These are phyloP conservation scores for Campaea margaritaria DNA, from an alignment of 2,888 invertebrate genomes.

Conservation along the genomic window DNA sequence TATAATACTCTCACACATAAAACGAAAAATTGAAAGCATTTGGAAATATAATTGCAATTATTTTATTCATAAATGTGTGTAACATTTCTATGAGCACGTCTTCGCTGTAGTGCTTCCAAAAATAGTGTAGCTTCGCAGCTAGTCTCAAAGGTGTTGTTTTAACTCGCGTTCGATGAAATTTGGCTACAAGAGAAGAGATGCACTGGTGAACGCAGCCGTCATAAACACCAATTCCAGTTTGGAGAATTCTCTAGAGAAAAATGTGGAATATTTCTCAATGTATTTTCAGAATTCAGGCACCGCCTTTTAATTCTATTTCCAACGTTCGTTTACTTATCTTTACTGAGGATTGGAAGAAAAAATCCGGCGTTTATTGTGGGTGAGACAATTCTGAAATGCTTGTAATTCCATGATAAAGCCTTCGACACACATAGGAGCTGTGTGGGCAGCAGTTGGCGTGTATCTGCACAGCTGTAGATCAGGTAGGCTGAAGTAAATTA, in stretches of 20 bases:
- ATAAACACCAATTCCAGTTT: background rate
- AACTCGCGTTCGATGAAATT: too few relatives aligned
- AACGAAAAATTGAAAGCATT: background rate
- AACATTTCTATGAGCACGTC: too few relatives aligned
- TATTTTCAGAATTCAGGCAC: background rate
- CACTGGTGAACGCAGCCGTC: background rate
- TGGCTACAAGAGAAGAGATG: too few relatives aligned
- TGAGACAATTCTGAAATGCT: constrained; percentile 6
- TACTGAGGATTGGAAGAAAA: constrained; percentile 6
- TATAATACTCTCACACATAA: background rate
- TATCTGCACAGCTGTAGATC: too few relatives aligned
- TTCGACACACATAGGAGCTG: too few relatives aligned
- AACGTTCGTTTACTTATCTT: constrained; percentile 9
- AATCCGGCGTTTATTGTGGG: background rate
- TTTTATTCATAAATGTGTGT: background rate
- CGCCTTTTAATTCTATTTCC: background rate
- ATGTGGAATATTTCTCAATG: background rate
- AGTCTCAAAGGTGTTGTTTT: too few relatives aligned
- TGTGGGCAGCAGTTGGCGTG: too few relatives aligned
- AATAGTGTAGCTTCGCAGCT: too few relatives aligned
- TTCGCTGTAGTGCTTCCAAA: too few relatives aligned
- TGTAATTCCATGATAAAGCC: background rate
- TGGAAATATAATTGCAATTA: background rate
- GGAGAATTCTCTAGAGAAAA: background rate
- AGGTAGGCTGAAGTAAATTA: background rate